A percentile compares a stretch with the other conserved stretches of the same genome.
Conservation (phyloP, 2,797 vertebrate genomes). For the Rousettus madagascariensis region DNA sequence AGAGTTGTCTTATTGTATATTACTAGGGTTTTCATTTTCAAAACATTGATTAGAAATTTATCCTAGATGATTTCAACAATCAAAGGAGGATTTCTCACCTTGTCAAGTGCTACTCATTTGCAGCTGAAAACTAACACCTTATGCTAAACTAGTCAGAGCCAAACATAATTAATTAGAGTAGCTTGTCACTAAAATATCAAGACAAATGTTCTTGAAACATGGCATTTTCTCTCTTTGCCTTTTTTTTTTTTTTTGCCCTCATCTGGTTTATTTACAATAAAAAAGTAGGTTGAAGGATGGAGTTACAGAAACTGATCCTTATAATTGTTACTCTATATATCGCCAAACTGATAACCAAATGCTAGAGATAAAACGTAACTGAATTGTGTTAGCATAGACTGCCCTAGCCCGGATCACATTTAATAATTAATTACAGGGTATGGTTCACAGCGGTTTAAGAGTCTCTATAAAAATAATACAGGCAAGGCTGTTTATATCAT, state of each 20-base stretch:
- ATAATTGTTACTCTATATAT: slow-evolving; percentile 52
- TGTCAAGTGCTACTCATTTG: slow-evolving; percentile 38
- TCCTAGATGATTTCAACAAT: slow-evolving; percentile 40
- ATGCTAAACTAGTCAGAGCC: slow-evolving; percentile 60
- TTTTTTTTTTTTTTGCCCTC: neutral
- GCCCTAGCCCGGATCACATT: neutral
- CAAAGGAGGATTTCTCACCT: slow-evolving; percentile 57
- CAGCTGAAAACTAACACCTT: slow-evolving; percentile 64
- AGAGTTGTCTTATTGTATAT: neutral
- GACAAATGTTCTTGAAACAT: slow-evolving; percentile 64
- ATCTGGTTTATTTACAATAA: slow-evolving; percentile 63
- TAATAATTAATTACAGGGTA: slow-evolving; percentile 62
- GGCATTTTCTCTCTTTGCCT: slow-evolving; percentile 12
- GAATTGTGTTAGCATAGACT: neutral
- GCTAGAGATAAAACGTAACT: slow-evolving; percentile 6
- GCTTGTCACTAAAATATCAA: slow-evolving; percentile 59
- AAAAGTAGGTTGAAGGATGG: slow-evolving; percentile 66
- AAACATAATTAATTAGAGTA: slow-evolving; percentile 51
- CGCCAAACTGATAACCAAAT: slow-evolving; percentile 47
- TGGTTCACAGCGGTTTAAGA: neutral
- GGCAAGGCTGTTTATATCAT: neutral
- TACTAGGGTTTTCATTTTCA: slow-evolving; percentile 26
- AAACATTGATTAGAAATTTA: slow-evolving; percentile 18
- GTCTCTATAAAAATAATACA: neutral
- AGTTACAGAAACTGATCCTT: slow-evolving; percentile 67